Conservation (phyloP, 2,797 vertebrate species). For the Labroides dimidiatus region DNA sequence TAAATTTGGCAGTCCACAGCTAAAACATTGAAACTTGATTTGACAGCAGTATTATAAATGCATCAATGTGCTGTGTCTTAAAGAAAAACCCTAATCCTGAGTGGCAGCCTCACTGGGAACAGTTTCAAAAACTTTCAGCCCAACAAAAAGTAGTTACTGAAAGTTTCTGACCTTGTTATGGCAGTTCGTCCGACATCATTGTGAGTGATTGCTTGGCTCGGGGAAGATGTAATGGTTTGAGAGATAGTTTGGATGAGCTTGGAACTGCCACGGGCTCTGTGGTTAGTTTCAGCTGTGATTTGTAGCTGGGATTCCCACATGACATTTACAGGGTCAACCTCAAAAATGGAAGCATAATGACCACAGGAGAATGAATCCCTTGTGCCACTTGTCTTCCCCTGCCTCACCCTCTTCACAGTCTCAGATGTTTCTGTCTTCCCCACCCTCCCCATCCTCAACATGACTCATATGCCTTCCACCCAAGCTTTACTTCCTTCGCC, state of each 20-base stretch:
- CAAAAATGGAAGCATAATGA: slow-evolving; percentile 65
- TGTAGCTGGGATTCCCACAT: slow-evolving; percentile 73
- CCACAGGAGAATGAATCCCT: slow-evolving; percentile 69
- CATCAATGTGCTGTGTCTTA: slow-evolving; percentile 2
- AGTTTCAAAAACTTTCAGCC: slow-evolving; percentile 11
- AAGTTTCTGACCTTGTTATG: slow-evolving; percentile 29
- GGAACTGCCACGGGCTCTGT: slow-evolving; percentile 52
- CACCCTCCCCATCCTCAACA: slow-evolving; percentile 8
- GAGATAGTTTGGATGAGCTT: slow-evolving; percentile 54
- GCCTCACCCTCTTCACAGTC: slow-evolving; percentile 37
- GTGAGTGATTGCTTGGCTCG: slow-evolving; percentile 40
- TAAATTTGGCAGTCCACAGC: neutral
- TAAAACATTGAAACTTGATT: slow-evolving; percentile 6
- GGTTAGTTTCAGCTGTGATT: slow-evolving; percentile 71
- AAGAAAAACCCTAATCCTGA: slow-evolving; percentile 18
- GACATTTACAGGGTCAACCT: slow-evolving; percentile 75
- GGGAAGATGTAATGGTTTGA: slow-evolving; percentile 37
- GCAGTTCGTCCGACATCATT: slow-evolving; percentile 19
- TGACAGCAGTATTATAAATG: slow-evolving; percentile 18
- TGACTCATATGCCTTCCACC: slow-evolving; percentile 50
- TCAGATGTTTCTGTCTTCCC: slow-evolving; percentile 40
- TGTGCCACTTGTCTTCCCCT: slow-evolving; percentile 59
- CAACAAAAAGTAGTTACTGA: slow-evolving; percentile 17
- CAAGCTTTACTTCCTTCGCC: slow-evolving; percentile 11
- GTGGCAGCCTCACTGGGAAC: slow-evolving; percentile 5